A percentile compares a stretch with the other conserved stretches of the same genome.
These are phyloP conservation scores for Chiloscyllium punctatum DNA, from an alignment of 2,797 vertebrate species.

Conservation along the genomic window DNA sequence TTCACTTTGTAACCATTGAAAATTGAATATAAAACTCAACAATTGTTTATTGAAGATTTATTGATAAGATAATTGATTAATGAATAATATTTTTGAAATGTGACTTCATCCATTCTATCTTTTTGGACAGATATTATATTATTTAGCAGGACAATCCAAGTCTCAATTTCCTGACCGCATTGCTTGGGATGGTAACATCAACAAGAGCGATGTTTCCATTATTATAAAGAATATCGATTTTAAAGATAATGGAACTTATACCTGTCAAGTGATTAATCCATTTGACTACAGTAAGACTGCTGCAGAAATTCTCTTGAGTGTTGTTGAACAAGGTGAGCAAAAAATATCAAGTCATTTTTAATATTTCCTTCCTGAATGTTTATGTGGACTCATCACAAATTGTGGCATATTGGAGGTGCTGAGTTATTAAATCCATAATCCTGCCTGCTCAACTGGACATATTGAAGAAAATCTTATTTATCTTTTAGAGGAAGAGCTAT, in stretches of 20 bases:
- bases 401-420: neutral
- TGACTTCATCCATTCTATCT: neutral
- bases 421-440: neutral
- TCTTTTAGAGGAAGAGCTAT: neutral
- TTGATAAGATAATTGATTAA: neutral
- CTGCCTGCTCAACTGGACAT: neutral
- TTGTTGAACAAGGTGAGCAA: conserved; percentile 4
- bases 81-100: neutral
- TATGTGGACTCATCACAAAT: too few relatives aligned
- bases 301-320: neutral
- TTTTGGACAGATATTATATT: neutral
- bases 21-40: neutral
- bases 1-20: neutral
- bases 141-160: neutral
- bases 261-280: conserved; percentile 83
- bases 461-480: neutral
- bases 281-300: conserved; percentile 56
- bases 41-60: neutral
- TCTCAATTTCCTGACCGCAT: conserved; percentile 48
- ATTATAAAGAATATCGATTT: conserved; percentile 75
- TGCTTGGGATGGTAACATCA: conserved; percentile 80
- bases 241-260: conserved; percentile 84
- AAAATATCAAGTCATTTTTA: neutral
- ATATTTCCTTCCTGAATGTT: neutral
- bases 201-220: conserved; percentile 84